Conservation (phyloP, 2,797 vertebrate genomes). For the Merluccius polli region DNA sequence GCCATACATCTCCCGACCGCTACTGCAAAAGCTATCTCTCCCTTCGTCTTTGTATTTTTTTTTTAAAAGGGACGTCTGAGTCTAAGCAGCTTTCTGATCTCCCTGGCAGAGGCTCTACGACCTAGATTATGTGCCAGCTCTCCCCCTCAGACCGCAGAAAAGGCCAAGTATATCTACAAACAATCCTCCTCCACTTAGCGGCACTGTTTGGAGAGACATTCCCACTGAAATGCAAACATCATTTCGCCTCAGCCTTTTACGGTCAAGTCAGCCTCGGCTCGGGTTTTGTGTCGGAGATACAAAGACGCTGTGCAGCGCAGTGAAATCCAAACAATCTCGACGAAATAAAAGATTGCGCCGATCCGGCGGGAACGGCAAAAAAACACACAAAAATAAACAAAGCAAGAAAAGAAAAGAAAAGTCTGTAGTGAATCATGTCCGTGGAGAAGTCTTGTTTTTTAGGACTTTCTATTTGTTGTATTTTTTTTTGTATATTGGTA, state of each 20-base stretch:
- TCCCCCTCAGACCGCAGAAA: conserved; percentile 54
- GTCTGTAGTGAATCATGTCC: background rate
- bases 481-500: no score
- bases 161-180: conserved; percentile 59
- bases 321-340: conserved; percentile 50
- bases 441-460: no score
- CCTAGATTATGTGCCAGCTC: conserved; percentile 60
- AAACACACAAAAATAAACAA: conserved; percentile 41
- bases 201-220: conserved; percentile 56
- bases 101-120: conserved; percentile 45
- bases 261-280: conserved; percentile 24
- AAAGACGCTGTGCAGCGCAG: conserved; percentile 11
- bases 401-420: conserved; percentile 26
- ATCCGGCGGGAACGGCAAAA: conserved; percentile 38
- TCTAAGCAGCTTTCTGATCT: conserved; percentile 41
- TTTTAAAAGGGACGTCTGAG: conserved; percentile 28
- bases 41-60: conserved; percentile 16
- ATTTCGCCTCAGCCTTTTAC: conserved; percentile 45
- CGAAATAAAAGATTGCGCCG: conserved; percentile 44
- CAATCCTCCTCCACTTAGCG: conserved; percentile 52
- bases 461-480: conserved; percentile 33
- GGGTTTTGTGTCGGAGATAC: conserved; percentile 18
- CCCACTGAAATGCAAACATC: conserved; percentile 64
- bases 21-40: no score
- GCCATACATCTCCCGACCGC: conserved; percentile 11